Conservation (phyloP, 2,888 invertebrate species). For the Helobdella robusta region DNA sequence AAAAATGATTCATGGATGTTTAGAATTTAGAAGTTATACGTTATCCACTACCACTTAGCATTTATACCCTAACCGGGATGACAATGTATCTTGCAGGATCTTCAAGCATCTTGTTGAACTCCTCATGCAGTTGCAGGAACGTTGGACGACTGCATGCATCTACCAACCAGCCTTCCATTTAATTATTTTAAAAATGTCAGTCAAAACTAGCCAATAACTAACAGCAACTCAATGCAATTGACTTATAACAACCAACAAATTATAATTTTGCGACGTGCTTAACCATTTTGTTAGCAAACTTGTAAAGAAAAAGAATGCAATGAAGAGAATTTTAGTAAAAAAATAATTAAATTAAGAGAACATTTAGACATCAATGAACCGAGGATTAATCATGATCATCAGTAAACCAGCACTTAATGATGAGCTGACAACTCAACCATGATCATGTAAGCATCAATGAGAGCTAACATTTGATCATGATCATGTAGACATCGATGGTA, state of each 20-base stretch:
- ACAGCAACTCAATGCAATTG: too few relatives aligned
- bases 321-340: too few relatives aligned
- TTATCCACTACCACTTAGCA: too few relatives aligned
- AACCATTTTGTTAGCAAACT: too few relatives aligned
- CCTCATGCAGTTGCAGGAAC: slow-evolving; percentile 81
- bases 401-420: not conserved
- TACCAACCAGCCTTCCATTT: slow-evolving; percentile 69
- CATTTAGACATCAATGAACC: not conserved
- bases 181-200: too few relatives aligned
- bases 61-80: slow-evolving; percentile 57
- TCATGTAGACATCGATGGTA: slow-evolving; percentile 89
- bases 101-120: slow-evolving; percentile 85
- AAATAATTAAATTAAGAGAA: not conserved
- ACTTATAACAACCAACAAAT: too few relatives aligned
- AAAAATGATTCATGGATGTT: too few relatives aligned
- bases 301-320: too few relatives aligned
- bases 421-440: too few relatives aligned
- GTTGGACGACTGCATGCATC: slow-evolving; percentile 87
- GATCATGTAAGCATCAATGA: not conserved
- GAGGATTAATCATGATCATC: not conserved
- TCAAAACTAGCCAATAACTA: too few relatives aligned
- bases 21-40: too few relatives aligned
- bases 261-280: too few relatives aligned
- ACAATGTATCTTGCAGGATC: slow-evolving; percentile 91
- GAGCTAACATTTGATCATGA: slow-evolving; percentile 74